These are phyloP conservation scores for Ptychochromis oligacanthus DNA, from an alignment of 2,113 vertebrate species.

Conservation along the genomic window DNA sequence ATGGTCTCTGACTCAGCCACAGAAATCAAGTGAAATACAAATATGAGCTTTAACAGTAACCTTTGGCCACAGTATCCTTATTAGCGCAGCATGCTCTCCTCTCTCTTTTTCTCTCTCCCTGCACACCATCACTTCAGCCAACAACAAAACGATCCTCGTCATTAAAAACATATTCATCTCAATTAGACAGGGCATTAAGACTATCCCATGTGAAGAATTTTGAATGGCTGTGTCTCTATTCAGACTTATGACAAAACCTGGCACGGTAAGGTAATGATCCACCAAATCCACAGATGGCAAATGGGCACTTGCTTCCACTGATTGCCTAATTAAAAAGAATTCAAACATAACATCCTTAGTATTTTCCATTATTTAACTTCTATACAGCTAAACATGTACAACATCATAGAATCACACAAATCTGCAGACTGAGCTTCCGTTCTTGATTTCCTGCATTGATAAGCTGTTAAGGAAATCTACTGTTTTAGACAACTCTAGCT, in stretches of 20 bases:
- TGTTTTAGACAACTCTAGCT: background rate
- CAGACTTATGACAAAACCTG: conserved; percentile 63
- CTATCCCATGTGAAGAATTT: conserved; percentile 62
- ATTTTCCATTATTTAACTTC: conserved; percentile 54
- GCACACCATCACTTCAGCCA: conserved; percentile 59
- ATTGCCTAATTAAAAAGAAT: conserved; percentile 72
- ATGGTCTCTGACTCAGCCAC: conserved; percentile 35
- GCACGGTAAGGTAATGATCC: conserved; percentile 70
- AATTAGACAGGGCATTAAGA: conserved; percentile 75
- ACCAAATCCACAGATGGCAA: conserved; percentile 68
- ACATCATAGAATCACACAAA: background rate
- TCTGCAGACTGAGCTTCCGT: background rate
- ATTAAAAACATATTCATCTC: conserved; percentile 81
- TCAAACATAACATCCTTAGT: conserved; percentile 50
- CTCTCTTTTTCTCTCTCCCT: conserved; percentile 17
- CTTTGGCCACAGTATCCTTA: conserved; percentile 68
- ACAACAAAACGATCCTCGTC: conserved; percentile 55
- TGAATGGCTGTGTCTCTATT: conserved; percentile 44
- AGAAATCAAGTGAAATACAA: conserved; percentile 71
- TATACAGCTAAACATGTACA: background rate
- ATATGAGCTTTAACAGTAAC: conserved; percentile 68
- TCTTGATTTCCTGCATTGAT: background rate
- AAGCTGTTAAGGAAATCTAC: background rate
- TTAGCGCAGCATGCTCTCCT: conserved; percentile 46
- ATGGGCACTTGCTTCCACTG: conserved; percentile 54